Base-by-base conservation (phyloP, 2,797 vertebrate genomes). In the Danio albolineatus region DNA sequence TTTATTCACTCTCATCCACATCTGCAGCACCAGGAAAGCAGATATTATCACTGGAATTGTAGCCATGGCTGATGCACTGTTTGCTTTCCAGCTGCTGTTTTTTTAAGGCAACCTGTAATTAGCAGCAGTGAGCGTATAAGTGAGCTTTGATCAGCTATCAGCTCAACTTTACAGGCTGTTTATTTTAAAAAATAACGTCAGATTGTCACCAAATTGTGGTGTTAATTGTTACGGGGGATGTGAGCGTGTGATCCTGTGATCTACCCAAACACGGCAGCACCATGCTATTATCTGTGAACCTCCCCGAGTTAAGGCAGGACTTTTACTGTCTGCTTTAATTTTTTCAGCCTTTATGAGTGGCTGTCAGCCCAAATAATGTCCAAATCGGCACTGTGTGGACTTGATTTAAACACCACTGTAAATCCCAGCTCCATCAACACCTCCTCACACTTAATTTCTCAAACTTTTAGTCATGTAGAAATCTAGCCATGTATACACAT, bases 281-380 rank as follows among this genome's bases (percentile, higher is more conserved):
- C 56, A 64, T 79, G 59, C 76, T 79, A 83, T 86, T 82, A 82
- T 67, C 74, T 73, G 13, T 70, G 60, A 67, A 61, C 62, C 57
- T 73, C 67, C 16, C 16, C 0, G 48, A 41, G 57, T 79, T 41
- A 79, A 70, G 19, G 41, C 79, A 56, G 57, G 74, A 78, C 64
- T 77, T 70, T 81, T 70, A 59, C 57, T 81, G 80, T 60, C 59
- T 60, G 53, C 76, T 85, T 85, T 83, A n/a, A 86, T 85, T 82
- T 80, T 36, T 66, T 70, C 59, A 56, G 48, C 19, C 21, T 67
- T 77, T 71, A 54, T 75, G 70, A 80, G 80, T 13, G 72, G 62
- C 64, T 74, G 73, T 72, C 69, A 73, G 60, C 48, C 73, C 39
- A 49, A 67, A 82, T 71, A 72, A 76, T 53, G 53, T 66, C 17